Evolutionary conservation across 2,113 vertebrate genomes (phyloP), one percentile per base, ranked within the genome.

Genomic region (Nycticryphes semicollaris): DNA sequence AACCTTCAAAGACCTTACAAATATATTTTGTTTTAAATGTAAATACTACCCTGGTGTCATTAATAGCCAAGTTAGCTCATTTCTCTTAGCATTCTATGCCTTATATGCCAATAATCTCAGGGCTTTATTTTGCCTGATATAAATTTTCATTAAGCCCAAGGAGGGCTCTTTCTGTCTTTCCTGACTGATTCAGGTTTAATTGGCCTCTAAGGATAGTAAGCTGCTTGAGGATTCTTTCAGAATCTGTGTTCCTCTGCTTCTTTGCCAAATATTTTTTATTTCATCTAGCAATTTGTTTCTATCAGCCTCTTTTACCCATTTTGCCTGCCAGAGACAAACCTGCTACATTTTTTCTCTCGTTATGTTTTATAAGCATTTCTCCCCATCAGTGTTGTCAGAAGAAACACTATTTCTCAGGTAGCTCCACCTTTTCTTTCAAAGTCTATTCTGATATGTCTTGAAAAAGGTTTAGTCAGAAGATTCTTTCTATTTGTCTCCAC

Each of bases 181-280:
- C 94, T 94, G 86, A 84, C 84, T 92, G 92, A 94, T 93, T 91
- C 89, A 93, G 57, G 67, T 89, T 94, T 97, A 97, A 96, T 97
- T 96, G 92, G 96, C 95, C 94, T 95, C 95, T 79, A 93, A 96
- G 95, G 94, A 92, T 80, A 89, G 66, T 91, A 92, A 95, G 74
- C 84, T 92, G 91, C 87, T 96, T 94, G 94, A 94, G 89, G 89
- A 67, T 57, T 92, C 77, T 94, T 96, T 92, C 63, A 94, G 83
- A 78, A 87, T 87, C 73, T 94, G 74, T 92, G 72, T 78, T 93
- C n/a, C 89, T 96, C 92, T 96, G 84, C 94, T 91, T 90, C 81
- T 89, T 85, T 96, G 96, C 96, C 96, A 97, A 96, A 77, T 77
- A 47, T 45, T 57, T 85, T 91, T 81, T 91, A 81, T 96, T 95